Conservation (phyloP, 2,888 invertebrate species). For the Apeira syringaria region DNA sequence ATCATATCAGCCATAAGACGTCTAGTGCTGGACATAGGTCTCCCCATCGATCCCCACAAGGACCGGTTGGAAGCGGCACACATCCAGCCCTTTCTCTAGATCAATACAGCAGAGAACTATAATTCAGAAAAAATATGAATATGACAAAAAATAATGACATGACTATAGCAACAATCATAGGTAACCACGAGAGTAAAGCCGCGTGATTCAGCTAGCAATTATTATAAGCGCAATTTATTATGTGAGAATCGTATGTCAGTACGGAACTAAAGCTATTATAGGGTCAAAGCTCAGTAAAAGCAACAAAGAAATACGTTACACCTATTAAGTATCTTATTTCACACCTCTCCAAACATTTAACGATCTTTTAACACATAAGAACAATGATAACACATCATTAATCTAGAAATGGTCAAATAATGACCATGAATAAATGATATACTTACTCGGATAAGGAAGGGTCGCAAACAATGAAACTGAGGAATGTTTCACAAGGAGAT, state of each 20-base stretch:
- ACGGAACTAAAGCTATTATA: conserved; percentile 38
- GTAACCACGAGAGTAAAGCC: too few relatives aligned
- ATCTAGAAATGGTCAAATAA: conserved; percentile 81
- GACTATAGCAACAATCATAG: too few relatives aligned
- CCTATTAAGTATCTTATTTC: conserved; percentile 73
- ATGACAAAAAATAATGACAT: too few relatives aligned
- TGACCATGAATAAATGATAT: conserved; percentile 82
- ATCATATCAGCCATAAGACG: too few relatives aligned
- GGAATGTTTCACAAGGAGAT: conserved; percentile 61
- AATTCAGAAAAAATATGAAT: too few relatives aligned
- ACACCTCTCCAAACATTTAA: conserved; percentile 70
- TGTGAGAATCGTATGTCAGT: conserved; percentile 16
- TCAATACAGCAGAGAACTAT: too few relatives aligned
- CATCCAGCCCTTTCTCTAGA: too few relatives aligned
- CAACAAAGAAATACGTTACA: conserved; percentile 62
- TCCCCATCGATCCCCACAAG: too few relatives aligned
- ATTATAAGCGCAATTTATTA: too few relatives aligned
- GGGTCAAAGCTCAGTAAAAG: conserved; percentile 45
- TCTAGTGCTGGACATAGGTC: too few relatives aligned
- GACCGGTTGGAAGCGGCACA: too few relatives aligned
- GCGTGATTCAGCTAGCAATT: too few relatives aligned
- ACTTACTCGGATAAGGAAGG: conserved; percentile 66
- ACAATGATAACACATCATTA: conserved; percentile 79
- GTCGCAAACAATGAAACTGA: conserved; percentile 49
- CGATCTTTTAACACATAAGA: conserved; percentile 64